Base-by-base conservation (phyloP, 2,888 invertebrate species). In the Andricus curvator region DNA sequence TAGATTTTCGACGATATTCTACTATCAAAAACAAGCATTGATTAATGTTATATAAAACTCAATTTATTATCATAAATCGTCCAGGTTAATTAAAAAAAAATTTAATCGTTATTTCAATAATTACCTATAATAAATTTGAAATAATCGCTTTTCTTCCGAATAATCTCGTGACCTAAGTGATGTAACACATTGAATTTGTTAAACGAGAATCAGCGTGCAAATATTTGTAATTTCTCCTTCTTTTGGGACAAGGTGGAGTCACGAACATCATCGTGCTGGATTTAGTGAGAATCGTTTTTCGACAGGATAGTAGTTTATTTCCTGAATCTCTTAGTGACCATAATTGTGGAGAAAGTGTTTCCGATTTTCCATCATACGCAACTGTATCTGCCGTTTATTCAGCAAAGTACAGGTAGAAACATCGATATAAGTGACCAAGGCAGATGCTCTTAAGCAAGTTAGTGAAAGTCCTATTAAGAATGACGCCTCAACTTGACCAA, bases 271-370 rank as follows among this genome's bases (percentile, higher is more conserved):
- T 74, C 48, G 33, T 51, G 64, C 74, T 44, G 60, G 17, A 22
- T 25, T 68, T 68, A 33, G 74, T 48, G 60, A 77, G 68, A 77
- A 48, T 82, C 33, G 77, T 79, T 81, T 80, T 80, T 81, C 77
- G 70, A 81, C 48, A 67, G 77, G 77, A 82, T 80, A 84, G 85
- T 86, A 44, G 15, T 44, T 44, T 77, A 80, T 84, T 88, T 87
- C 84, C 87, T 85, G 83, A 44, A 15, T 44, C 85, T 86, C 83
- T 85, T 80, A 81, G 82, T 82, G 84, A 83, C 77, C 83, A 84
- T 88, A 87, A 90, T 88, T 88, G 85, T 80, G 87, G 91, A 88
- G 91, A 91, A 91, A 91, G 91, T 90, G 86, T 85, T 86, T 86
- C 81, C 83, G 83, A 88, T 88, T 88, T 88, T 88, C 84, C 81